Evolutionary conservation across 2,888 invertebrate genomes (phyloP).

Genomic region (Scelioninae gen. 1): DNA sequence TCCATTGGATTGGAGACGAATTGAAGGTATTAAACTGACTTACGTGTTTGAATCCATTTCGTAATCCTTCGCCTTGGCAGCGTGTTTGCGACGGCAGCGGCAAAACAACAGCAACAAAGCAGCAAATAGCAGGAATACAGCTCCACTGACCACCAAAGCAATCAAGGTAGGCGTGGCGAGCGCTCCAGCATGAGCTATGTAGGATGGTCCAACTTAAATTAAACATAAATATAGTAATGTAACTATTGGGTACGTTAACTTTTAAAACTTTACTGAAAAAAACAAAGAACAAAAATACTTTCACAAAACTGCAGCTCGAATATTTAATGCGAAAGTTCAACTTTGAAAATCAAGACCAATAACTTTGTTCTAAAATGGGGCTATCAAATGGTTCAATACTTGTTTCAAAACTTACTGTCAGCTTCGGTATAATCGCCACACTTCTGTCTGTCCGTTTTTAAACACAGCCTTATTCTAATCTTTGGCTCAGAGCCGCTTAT

Average conservation of each 20-base stretch:
- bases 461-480: slow-evolving; percentile 92
- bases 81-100: slow-evolving; percentile 93
- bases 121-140: slow-evolving; percentile 91
- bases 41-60: slow-evolving; percentile 91
- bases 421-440: slow-evolving; percentile 94
- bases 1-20: slow-evolving; percentile 27
- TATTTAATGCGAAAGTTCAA: too few species aligned
- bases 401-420: slow-evolving; percentile 91
- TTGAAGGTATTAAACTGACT: slow-evolving; percentile 75
- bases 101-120: slow-evolving; percentile 92
- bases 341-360: too few species aligned
- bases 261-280: slow-evolving; percentile 6
- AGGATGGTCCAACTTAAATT: slow-evolving; percentile 90
- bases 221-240: slow-evolving; percentile 70
- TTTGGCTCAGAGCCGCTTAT: slow-evolving; percentile 86
- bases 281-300: not conserved
- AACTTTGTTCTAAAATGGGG: too few species aligned
- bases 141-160: slow-evolving; percentile 91
- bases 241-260: slow-evolving; percentile 28
- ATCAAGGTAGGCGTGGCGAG: slow-evolving; percentile 91
- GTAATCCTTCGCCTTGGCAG: slow-evolving; percentile 92
- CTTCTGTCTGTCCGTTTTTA: slow-evolving; percentile 91
- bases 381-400: too few species aligned
- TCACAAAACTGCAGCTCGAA: too few species aligned
- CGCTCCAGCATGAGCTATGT: slow-evolving; percentile 91